Conservation (phyloP, 2,797 vertebrate species). For the Naso thynnoides region DNA sequence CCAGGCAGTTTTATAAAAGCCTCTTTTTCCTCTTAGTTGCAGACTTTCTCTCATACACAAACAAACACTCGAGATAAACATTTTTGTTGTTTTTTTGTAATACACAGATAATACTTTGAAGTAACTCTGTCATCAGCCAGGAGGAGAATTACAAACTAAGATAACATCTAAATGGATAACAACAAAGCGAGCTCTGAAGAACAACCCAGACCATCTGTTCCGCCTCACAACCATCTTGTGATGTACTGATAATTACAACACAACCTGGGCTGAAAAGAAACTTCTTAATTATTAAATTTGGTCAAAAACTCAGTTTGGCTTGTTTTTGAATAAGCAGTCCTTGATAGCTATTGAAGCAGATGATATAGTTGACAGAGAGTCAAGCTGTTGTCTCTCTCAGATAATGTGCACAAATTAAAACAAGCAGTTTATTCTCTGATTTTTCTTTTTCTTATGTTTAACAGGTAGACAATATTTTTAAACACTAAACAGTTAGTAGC, state of each 20-base stretch:
- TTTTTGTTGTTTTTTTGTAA: slow-evolving; percentile 10
- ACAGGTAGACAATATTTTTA: background rate
- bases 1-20: background rate
- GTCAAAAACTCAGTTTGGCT: slow-evolving; percentile 6
- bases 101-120: slow-evolving; percentile 27
- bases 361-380: slow-evolving; percentile 21
- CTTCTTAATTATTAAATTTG: slow-evolving; percentile 16
- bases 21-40: background rate
- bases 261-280: slow-evolving; percentile 24
- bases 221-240: slow-evolving; percentile 19
- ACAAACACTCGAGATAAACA: slow-evolving; percentile 29
- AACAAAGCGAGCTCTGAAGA: slow-evolving; percentile 45
- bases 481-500: background rate
- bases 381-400: slow-evolving; percentile 13
- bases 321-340: slow-evolving; percentile 15
- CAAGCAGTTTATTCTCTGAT: background rate
- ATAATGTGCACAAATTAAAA: background rate
- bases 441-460: background rate
- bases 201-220: slow-evolving; percentile 60
- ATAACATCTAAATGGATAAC: slow-evolving; percentile 49
- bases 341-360: slow-evolving; percentile 30
- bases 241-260: slow-evolving; percentile 33
- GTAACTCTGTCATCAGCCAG: slow-evolving; percentile 23
- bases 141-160: slow-evolving; percentile 37
- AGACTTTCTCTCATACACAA: slow-evolving; percentile 3